Base-by-base conservation (phyloP, 2,888 invertebrate genomes). In the Ariolimax columbianus region DNA sequence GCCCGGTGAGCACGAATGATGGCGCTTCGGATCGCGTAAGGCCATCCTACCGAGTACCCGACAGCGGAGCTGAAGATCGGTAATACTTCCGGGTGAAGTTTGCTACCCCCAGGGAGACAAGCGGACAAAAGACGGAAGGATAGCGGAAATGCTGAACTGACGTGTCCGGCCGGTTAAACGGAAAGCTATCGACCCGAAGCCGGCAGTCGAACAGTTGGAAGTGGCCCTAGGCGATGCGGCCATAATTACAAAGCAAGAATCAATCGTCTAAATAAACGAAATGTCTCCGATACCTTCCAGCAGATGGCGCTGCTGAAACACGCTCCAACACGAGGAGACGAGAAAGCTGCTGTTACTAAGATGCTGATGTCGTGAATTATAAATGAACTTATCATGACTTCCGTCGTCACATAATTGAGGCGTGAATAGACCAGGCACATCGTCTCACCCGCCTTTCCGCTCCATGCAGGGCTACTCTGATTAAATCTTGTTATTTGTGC, bases 211-310 rank as follows among this genome's bases (percentile, higher is more conserved):
- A 75, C 80, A 80, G 80, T 80, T 80, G 80, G 80, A 80, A 70
- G 23, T 14, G 68, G 68, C 68, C 80, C 68, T 70, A 17, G 36
- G 80, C 80, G 30, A 80, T n/a, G 63, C 40, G 40, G 80, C 72
- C 26, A 72, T 82, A 82, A 82, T 82, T 82, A 80, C 80, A 68
- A 63, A 80, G 68, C 66, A 80, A 80, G 80, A 80, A 80, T 80
- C 80, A 72, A 82, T 82, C 82, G 73, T 82, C 82, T 72, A 82
- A 82, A 70, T 82, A 82, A 82, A 82, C 72, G 72, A 73, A 73
- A 72, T 82, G 82, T 70, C 72, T 82, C 33, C 73, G 33, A 82
- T 82, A 47, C 36, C 70, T 73, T 70, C n/a, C 66, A 72, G 82
- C 82, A 82, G 82, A 70, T 82, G 82, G 43, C 68, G 43, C 36